Evolutionary conservation across 2,797 vertebrate species (phyloP), one percentile per base, ranked within the genome.

Genomic region (Anisognathus igniventris): DNA sequence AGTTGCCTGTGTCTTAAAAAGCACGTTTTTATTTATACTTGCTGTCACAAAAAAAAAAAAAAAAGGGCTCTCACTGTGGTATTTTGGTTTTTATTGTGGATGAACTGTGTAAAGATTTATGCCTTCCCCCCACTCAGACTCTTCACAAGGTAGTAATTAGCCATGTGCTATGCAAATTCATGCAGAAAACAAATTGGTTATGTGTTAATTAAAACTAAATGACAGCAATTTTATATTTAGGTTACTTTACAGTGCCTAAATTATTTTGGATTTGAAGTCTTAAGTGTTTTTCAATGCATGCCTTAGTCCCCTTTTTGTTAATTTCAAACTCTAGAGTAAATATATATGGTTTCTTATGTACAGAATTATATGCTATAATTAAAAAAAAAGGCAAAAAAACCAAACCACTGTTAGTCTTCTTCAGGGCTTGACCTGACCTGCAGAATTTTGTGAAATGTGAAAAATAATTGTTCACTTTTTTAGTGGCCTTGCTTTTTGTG

Each of bases 191-290:
- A 33, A 75, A 37, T 48, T 66, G 10, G 21, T 80, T 93, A 50
- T 70, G 42, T 85, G 39, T 73, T 93, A 85, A 94, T 90, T 93
- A 82, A 91, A 90, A 71, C 40, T 42, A 86, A 93, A 79, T 82
- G 1, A 61, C 37, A 20, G 24, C 35, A 47, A 65, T 83, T 91
- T 90, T 60, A 54, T 47, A 66, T 78, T 88, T 86, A 71, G 30
- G 20, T 83, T 90, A 30, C 80, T 92, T 88, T 22, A 62, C 62
- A 83, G 13, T 75, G n/a, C 27, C 44, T 56, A 42, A 74, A 37
- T 74, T 51, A 64, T 77, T 86, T 61, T 61, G 37, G 27, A 61
- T 40, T 61, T 61, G 37, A 30, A 61, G 19, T 40, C 37, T 40
- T 76, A 14, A 6, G 37, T 76, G 57, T 75, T 85, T 73, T 80